Percentiles rank a stretch among this genome's conserved stretches.
phyloP scores from a whole-genome alignment of 2,113 vertebrate genomes.

The Poeciliopsis retropinna region DNA sequence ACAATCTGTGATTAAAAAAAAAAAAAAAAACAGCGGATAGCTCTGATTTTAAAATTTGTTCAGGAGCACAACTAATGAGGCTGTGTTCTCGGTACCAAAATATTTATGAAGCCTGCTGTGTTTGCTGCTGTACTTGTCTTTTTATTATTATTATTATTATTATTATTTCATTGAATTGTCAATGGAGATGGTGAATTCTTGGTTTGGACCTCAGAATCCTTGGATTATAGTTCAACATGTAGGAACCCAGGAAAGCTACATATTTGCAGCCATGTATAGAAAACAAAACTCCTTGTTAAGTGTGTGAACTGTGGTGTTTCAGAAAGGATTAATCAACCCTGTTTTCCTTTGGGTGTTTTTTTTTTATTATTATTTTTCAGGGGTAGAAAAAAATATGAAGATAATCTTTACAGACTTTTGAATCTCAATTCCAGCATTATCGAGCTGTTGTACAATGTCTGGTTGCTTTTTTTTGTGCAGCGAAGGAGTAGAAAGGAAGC shows the following conservation, averaged over 20 bases:
- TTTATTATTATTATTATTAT: constrained; percentile 9
- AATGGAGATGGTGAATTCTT: constrained; percentile 41
- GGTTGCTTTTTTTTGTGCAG: constrained; percentile 70
- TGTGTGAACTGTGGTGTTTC: constrained; percentile 81
- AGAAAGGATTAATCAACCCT: constrained; percentile 68
- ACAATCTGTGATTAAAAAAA: constrained; percentile 25
- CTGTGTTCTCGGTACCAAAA: constrained; percentile 66
- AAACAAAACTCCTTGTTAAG: constrained; percentile 73
- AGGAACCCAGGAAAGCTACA: constrained; percentile 55
- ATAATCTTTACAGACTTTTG: constrained; percentile 56
- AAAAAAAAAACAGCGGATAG: constrained; percentile 18
- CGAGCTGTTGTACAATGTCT: constrained; percentile 75
- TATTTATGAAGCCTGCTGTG: constrained; percentile 59
- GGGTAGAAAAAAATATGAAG: constrained; percentile 45
- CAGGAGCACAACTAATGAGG: constrained; percentile 33
- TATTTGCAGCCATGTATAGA: constrained; percentile 77
- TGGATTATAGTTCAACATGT: constrained; percentile 27
- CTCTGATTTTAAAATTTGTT: constrained; percentile 30
- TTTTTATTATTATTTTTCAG: constrained; percentile 9
- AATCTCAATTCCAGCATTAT: constrained; percentile 67
- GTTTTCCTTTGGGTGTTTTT: constrained; percentile 73
- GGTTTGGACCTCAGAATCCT: constrained; percentile 25
- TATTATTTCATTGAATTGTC: constrained; percentile 49
- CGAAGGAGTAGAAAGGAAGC: constrained; percentile 45
- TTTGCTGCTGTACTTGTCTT: constrained; percentile 71